These are phyloP conservation scores for Cryptoleucopteryx plumbea DNA, from an alignment of 2,113 vertebrate species.

Conservation along the genomic window DNA sequence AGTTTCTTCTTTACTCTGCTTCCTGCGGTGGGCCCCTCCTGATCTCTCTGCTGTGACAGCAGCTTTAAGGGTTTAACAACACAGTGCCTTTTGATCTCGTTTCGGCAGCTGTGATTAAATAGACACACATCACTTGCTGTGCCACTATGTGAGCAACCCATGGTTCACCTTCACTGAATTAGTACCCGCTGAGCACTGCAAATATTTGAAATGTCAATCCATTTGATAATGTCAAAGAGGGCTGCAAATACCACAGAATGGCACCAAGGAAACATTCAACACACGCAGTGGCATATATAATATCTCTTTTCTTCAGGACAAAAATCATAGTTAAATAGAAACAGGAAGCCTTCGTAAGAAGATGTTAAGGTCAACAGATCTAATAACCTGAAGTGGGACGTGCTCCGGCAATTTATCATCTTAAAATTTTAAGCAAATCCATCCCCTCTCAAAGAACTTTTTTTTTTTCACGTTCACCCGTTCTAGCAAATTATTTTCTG, in stretches of 20 bases:
- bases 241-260: constrained; percentile 80
- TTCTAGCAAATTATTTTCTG: constrained; percentile 42
- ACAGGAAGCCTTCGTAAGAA: constrained; percentile 34
- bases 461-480: not conserved
- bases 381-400: constrained; percentile 49
- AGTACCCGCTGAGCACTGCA: constrained; percentile 84
- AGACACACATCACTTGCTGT: constrained; percentile 82
- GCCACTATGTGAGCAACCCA: constrained; percentile 64
- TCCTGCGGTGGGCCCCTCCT: constrained; percentile 36
- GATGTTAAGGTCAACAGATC: constrained; percentile 52
- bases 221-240: constrained; percentile 88
- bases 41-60: constrained; percentile 53
- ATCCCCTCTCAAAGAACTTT: not conserved
- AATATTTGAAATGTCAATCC: constrained; percentile 95
- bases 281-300: constrained; percentile 67
- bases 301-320: constrained; percentile 65
- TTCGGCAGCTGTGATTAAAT: constrained; percentile 80
- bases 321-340: constrained; percentile 58
- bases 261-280: constrained; percentile 69
- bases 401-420: not conserved
- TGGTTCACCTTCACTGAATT: constrained; percentile 82
- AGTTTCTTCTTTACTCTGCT: not conserved
- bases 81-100: constrained; percentile 78
- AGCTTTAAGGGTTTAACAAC: constrained; percentile 74
- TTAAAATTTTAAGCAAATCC: constrained; percentile 28